Conservation (phyloP, 2,797 vertebrate species). For the Tiaroga cobitis region DNA sequence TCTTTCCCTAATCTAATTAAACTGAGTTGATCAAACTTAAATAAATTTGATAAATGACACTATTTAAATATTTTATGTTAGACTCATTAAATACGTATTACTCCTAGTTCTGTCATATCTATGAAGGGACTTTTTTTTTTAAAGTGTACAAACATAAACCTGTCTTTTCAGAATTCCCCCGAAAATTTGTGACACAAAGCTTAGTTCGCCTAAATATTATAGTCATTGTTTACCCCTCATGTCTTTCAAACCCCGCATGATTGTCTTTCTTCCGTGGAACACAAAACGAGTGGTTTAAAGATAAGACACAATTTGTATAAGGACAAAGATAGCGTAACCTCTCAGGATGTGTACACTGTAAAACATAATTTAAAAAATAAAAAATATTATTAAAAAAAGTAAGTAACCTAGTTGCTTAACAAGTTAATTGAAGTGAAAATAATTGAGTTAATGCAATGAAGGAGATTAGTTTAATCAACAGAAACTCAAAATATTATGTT, state of each 20-base stretch:
- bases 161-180: background rate
- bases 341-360: conserved; percentile 1
- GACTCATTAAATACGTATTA: background rate
- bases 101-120: background rate
- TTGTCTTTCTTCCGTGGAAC: background rate
- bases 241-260: background rate
- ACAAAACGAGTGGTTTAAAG: background rate
- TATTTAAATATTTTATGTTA: background rate
- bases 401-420: too few species aligned
- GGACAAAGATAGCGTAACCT: background rate
- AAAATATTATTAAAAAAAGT: too few species aligned
- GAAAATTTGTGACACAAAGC: background rate
- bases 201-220: background rate
- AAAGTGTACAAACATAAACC: background rate
- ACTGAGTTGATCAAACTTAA: background rate
- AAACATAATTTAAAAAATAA: too few species aligned
- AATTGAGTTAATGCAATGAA: too few species aligned
- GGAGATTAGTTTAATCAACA: too few species aligned
- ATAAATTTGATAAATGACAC: background rate
- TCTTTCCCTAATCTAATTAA: background rate
- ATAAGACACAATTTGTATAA: background rate
- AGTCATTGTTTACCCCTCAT: background rate
- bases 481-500: too few species aligned
- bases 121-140: too few species aligned
- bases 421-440: too few species aligned